Percentiles rank a stretch among this genome's conserved stretches.
These are phyloP conservation scores for Tanypteryx hageni DNA, from an alignment of 2,888 invertebrate species.

Conservation along the genomic window DNA sequence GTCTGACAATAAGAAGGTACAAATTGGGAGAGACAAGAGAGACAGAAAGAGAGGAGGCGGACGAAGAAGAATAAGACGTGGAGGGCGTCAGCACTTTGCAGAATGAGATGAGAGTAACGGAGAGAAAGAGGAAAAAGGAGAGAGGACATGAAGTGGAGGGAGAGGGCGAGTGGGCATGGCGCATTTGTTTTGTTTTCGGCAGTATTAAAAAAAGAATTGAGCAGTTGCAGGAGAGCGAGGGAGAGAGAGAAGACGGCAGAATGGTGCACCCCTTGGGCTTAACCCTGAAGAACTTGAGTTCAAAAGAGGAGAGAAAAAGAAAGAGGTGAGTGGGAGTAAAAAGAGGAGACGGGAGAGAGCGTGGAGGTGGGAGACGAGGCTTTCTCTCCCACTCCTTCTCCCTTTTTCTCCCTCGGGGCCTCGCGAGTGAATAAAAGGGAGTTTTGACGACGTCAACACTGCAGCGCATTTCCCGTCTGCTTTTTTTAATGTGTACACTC, in stretches of 20 bases:
- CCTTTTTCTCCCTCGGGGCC: neutral
- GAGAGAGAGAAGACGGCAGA: neutral
- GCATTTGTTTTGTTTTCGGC: slow-evolving; percentile 15
- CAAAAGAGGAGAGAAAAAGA: neutral
- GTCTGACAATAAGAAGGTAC: neutral
- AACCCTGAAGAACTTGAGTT: neutral
- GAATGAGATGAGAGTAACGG: neutral
- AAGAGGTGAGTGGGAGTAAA: neutral
- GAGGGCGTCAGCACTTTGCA: neutral
- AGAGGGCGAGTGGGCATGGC: neutral
- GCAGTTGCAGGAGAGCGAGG: neutral
- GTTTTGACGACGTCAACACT: neutral
- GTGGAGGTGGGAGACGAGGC: neutral
- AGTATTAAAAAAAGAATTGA: neutral
- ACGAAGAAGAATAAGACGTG: neutral
- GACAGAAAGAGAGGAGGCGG: no score
- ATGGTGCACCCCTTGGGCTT: slow-evolving; percentile 1
- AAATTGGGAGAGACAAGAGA: neutral
- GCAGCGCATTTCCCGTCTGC: neutral
- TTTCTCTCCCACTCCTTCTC: neutral
- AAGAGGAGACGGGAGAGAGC: no score
- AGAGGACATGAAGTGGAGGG: neutral
- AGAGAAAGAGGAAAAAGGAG: neutral
- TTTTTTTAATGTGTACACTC: slow-evolving; percentile 4
- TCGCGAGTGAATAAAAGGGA: neutral